phyloP scores from a whole-genome alignment of 1,140 invertebrate species.

The Carposina sasakii region DNA sequence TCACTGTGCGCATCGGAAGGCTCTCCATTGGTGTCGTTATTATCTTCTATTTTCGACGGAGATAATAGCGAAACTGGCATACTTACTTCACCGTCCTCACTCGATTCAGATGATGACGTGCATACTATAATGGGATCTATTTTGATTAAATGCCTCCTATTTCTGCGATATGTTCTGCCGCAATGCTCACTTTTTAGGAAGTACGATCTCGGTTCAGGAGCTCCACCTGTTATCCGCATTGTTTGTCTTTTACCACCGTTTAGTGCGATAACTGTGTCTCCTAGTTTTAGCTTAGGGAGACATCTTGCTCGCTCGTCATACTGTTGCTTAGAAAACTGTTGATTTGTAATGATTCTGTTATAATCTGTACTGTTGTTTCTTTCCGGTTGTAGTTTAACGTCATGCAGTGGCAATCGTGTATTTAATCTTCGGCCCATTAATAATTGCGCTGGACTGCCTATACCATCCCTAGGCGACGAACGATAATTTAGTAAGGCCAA shows the following conservation, averaged over 20 bases:
- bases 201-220: neutral
- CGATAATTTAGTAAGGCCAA: conserved; percentile 10
- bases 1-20: too few relatives aligned
- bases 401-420: conserved; percentile 1
- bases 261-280: neutral
- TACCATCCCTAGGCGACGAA: conserved; percentile 5
- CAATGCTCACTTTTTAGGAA: neutral
- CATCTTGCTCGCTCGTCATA: neutral
- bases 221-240: neutral
- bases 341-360: neutral
- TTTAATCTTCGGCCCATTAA: conserved; percentile 8
- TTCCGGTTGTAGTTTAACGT: neutral
- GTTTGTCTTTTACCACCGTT: neutral
- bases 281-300: neutral
- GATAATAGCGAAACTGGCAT: too few relatives aligned
- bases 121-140: neutral
- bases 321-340: neutral
- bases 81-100: too few relatives aligned
- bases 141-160: neutral
- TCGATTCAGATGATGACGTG: too few relatives aligned
- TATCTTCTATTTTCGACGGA: too few relatives aligned
- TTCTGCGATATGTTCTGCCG: neutral
- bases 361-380: neutral
- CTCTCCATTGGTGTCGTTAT: too few relatives aligned
- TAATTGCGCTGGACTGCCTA: conserved; percentile 1